phyloP scores from a whole-genome alignment of 1,140 invertebrate genomes.

The Trachelipus rathkii region DNA sequence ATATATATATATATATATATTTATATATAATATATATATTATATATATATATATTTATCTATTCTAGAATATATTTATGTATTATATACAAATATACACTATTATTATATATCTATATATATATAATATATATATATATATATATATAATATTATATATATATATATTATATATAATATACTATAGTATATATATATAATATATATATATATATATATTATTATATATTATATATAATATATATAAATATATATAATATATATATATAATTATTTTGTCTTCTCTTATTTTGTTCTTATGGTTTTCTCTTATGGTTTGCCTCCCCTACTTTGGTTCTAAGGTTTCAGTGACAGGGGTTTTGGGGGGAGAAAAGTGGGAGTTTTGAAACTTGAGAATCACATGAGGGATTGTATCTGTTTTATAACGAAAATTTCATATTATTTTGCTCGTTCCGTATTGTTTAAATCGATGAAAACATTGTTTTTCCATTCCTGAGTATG shows the following conservation, averaged over 20 bases:
- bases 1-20: neutral
- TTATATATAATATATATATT: neutral
- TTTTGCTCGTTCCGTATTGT: neutral
- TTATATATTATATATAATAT: neutral
- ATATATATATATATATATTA: neutral
- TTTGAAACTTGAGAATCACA: conserved; percentile 10
- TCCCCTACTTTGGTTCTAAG: conserved; percentile 4
- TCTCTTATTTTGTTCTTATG: neutral
- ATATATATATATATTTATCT: conserved; percentile 2
- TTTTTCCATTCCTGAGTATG: too few relatives aligned
- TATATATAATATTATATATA: conserved; percentile 7
- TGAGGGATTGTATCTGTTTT: conserved; percentile 10
- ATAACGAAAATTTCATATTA: neutral
- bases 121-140: neutral
- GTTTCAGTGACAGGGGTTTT: neutral
- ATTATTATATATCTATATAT: neutral
- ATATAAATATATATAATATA: conserved; percentile 11
- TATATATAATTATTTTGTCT: neutral
- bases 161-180: conserved; percentile 15
- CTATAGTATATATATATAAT: conserved; percentile 15
- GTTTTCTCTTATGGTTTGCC: neutral
- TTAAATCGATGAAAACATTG: neutral
- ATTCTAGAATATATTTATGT: neutral
- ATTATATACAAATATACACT: neutral
- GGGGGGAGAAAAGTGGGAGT: neutral